Percentiles rank a stretch among this genome's conserved stretches.
Conservation (phyloP, 2,888 invertebrate species). For the Muschampia plurimacula region DNA sequence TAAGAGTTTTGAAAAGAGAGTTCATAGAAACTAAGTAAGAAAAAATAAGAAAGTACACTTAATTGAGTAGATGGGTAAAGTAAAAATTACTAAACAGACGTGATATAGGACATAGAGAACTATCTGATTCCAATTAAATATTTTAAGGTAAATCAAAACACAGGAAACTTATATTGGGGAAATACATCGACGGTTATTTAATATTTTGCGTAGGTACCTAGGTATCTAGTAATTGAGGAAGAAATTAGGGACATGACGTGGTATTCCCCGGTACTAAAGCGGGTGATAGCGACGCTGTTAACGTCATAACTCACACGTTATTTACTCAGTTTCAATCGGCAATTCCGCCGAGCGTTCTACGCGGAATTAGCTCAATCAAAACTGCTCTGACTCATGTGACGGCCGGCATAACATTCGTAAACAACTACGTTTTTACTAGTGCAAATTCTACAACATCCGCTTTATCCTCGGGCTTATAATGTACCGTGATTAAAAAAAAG, state of each 20-base stretch:
- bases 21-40: background rate
- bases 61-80: too few species aligned
- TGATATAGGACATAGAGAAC: too few species aligned
- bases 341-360: conserved; percentile 58
- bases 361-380: conserved; percentile 60
- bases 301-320: conserved; percentile 55
- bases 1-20: background rate
- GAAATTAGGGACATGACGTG: conserved; percentile 63
- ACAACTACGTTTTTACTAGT: conserved; percentile 56
- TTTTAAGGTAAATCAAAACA: background rate
- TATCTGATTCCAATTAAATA: too few species aligned
- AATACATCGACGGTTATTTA: background rate
- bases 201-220: background rate
- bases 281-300: conserved; percentile 39
- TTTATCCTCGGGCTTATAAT: background rate
- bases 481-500: background rate
- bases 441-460: conserved; percentile 28
- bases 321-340: conserved; percentile 55
- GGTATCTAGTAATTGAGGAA: conserved; percentile 45
- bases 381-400: conserved; percentile 63
- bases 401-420: conserved; percentile 53
- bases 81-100: too few species aligned
- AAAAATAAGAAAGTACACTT: too few species aligned
- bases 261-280: conserved; percentile 66
- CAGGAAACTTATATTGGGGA: background rate